Evolutionary conservation across 2,797 vertebrate genomes (phyloP).

Genomic region (Acridotheres tristis): DNA sequence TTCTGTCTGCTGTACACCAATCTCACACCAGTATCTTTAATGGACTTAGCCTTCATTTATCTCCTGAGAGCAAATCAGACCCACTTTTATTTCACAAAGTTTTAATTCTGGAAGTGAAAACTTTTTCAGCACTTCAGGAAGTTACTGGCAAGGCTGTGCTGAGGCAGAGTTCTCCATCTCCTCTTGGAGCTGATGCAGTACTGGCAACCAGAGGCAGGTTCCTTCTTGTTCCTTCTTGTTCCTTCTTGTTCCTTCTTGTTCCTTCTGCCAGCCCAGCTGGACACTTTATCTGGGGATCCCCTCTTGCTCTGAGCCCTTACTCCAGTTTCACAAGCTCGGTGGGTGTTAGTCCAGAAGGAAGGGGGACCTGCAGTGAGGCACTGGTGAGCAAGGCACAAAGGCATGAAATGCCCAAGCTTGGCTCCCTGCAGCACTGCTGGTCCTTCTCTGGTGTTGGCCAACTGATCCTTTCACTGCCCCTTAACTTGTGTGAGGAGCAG

Average conservation of each 20-base stretch:
- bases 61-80: constrained; percentile 7
- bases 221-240: neutral
- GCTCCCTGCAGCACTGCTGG: neutral
- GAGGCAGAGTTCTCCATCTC: neutral
- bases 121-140: neutral
- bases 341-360: neutral
- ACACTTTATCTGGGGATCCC: no score
- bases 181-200: neutral
- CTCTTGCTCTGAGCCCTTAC: fast-evolving
- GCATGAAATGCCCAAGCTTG: neutral
- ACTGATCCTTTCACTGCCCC: neutral
- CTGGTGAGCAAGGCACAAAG: neutral
- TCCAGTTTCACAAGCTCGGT: neutral
- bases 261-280: neutral
- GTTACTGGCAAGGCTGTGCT: neutral
- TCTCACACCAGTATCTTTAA: constrained; percentile 49
- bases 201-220: neutral
- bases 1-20: constrained; percentile 42
- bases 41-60: constrained; percentile 48
- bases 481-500: neutral
- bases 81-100: constrained; percentile 8
- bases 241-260: neutral
- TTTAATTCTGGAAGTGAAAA: constrained; percentile 43
- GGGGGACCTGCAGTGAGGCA: neutral
- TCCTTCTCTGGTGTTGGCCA: neutral